Base-by-base conservation (phyloP, 2,113 vertebrate species). In the Platycercus adscitus region DNA sequence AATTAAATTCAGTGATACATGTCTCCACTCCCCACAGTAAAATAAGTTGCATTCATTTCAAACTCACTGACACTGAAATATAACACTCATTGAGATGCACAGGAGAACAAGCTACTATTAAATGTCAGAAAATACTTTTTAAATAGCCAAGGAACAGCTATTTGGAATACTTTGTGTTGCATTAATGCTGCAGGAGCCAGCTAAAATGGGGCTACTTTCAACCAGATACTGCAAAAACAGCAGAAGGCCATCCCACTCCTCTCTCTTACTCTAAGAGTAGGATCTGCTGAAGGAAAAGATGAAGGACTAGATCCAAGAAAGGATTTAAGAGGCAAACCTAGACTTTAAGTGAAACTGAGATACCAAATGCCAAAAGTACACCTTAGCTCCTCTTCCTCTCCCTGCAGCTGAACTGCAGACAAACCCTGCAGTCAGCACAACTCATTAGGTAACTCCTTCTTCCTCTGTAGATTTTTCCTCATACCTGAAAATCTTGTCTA, bases 81-180 rank as follows among this genome's bases (percentile, higher is more conserved):
- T 43, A 92, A 75, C 46, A 52, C 9, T 76, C 2, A 0, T 5
- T 50, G 60, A 76, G 76, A 66, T 6, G 8, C 46, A 86, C 11
- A 20, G 23, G 53, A 86, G 79, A 90, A 91, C 17, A 81, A 94
- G 68, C 11, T 41, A 61, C 10, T 31, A 86, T 37, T 88, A 91
- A 81, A 89, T 78, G 77, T 86, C 80, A 95, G 72, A 92, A 88
- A 95, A 91, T 37, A 19, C 19, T 76, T 81, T 91, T 87, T 71
- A 87, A 86, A 58, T 18, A 81, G 60, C 41, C 69, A 86, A 81
- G 52, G 29, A 78, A 64, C 8, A 88, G 33, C 29, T 86, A 66
- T 37, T 50, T 73, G 77, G 35, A n/a, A 17, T 44, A 41, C 19
- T 55, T n/a, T 33, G 28, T 81, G 35, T 35, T 39, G 69, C 41